A percentile compares a stretch with the other conserved stretches of the same genome.
Evolutionary conservation across 2,888 invertebrate species (phyloP).

Genomic region (Drosophila rubida): DNA sequence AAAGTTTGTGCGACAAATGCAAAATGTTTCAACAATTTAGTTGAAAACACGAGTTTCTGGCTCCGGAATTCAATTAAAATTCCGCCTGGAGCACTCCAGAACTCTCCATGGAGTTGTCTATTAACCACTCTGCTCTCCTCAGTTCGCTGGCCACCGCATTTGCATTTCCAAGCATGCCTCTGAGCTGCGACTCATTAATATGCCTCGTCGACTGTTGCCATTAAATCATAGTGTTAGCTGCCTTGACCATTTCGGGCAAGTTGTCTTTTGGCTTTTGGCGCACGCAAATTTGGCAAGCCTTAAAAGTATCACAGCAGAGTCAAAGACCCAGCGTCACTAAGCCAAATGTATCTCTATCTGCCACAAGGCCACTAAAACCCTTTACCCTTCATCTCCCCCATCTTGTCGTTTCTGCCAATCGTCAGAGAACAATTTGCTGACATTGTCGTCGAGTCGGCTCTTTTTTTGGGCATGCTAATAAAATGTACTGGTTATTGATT

Average conservation of each 20-base stretch:
- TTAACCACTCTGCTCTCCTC: slow-evolving; percentile 13
- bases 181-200: slow-evolving; percentile 59
- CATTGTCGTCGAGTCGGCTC: slow-evolving; percentile 5
- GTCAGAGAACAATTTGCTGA: slow-evolving; percentile 16
- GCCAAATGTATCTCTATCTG: slow-evolving; percentile 23
- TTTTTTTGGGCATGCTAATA: slow-evolving; percentile 1
- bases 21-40: slow-evolving; percentile 30
- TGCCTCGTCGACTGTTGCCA: slow-evolving; percentile 51
- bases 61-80: slow-evolving; percentile 51
- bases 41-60: slow-evolving; percentile 14
- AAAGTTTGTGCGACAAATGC: slow-evolving; percentile 40
- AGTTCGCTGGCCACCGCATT: slow-evolving; percentile 2
- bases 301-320: slow-evolving; percentile 38
- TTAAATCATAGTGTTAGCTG: slow-evolving; percentile 61
- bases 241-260: slow-evolving; percentile 27
- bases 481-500: slow-evolving; percentile 30
- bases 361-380: slow-evolving; percentile 40
- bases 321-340: slow-evolving; percentile 37
- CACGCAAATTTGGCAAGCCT: slow-evolving; percentile 33
- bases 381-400: slow-evolving; percentile 6
- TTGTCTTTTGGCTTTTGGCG: slow-evolving; percentile 35
- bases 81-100: slow-evolving; percentile 19
- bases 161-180: slow-evolving; percentile 29
- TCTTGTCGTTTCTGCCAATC: not conserved
- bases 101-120: slow-evolving; percentile 10